Conservation (phyloP, 1,140 invertebrate genomes). For the Homarus americanus region DNA sequence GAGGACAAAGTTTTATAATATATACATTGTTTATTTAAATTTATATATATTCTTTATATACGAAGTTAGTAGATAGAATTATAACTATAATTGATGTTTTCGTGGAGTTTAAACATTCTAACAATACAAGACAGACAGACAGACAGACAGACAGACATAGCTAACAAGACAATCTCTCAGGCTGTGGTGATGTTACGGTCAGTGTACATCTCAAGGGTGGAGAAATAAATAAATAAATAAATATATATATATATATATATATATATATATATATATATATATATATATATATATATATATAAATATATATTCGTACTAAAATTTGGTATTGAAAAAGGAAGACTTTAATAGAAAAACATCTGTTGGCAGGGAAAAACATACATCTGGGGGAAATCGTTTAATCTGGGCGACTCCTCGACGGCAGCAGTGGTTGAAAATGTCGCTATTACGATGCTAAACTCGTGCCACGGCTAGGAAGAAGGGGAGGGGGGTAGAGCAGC, state of each 20-base stretch:
- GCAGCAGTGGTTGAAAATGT: conserved; percentile 28
- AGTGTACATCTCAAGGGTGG: too few relatives aligned
- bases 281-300: conserved; percentile 56
- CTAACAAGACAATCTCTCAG: too few relatives aligned
- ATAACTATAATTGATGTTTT: too few relatives aligned
- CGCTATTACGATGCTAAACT: conserved; percentile 26
- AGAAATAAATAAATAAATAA: neutral
- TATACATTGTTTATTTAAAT: too few relatives aligned
- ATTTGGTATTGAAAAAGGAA: neutral
- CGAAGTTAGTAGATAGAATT: too few relatives aligned
- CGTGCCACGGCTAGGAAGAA: neutral
- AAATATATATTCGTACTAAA: neutral
- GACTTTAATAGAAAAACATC: neutral
- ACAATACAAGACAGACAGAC: too few relatives aligned
- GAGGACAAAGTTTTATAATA: too few relatives aligned
- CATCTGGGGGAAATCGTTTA: neutral
- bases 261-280: conserved; percentile 60
- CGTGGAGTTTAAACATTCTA: too few relatives aligned
- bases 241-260: conserved; percentile 52
- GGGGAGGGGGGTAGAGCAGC: neutral
- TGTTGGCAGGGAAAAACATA: neutral
- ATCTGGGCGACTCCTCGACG: neutral
- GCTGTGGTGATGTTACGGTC: too few relatives aligned
- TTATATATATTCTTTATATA: too few relatives aligned
- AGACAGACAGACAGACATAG: too few relatives aligned